These are phyloP conservation scores for Drosophila dives DNA, from an alignment of 2,888 invertebrate genomes.

Conservation along the genomic window DNA sequence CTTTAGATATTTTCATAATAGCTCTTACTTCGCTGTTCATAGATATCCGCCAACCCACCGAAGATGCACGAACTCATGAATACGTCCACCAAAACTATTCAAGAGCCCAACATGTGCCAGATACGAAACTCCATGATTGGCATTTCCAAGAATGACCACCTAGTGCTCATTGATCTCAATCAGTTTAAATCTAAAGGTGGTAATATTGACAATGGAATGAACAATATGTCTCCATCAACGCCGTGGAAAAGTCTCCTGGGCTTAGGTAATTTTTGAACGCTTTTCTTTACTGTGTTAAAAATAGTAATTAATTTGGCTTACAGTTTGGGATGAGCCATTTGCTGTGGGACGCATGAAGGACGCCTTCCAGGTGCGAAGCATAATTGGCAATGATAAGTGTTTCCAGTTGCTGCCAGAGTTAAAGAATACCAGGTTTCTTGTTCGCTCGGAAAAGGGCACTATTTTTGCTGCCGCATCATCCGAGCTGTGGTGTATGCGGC, in stretches of 20 bases:
- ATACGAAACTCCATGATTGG: slow-evolving; percentile 91
- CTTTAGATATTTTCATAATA: not conserved
- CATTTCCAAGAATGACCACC: slow-evolving; percentile 94
- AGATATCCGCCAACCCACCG: slow-evolving; percentile 79
- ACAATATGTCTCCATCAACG: slow-evolving; percentile 62
- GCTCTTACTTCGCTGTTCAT: not conserved
- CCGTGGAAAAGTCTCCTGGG: slow-evolving; percentile 82
- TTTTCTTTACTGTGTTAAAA: not conserved
- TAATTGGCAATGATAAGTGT: slow-evolving; percentile 88
- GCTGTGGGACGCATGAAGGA: slow-evolving; percentile 93
- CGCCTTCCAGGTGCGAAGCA: slow-evolving; percentile 93
- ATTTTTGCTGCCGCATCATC: slow-evolving; percentile 95
- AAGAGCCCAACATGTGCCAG: slow-evolving; percentile 93
- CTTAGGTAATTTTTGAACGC: slow-evolving; percentile 66
- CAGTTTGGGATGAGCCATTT: slow-evolving; percentile 97
- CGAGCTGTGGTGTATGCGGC: slow-evolving; percentile 94
- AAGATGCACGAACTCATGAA: slow-evolving; percentile 93
- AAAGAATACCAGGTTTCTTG: slow-evolving; percentile 90
- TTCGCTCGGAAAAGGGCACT: slow-evolving; percentile 90
- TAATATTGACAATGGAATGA: slow-evolving; percentile 42
- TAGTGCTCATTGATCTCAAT: slow-evolving; percentile 92
- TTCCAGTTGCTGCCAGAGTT: slow-evolving; percentile 93
- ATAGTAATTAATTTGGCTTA: not conserved
- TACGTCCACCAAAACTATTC: slow-evolving; percentile 90
- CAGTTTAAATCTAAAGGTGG: slow-evolving; percentile 84